These are phyloP conservation scores for Plutella xylostella DNA, from an alignment of 2,888 invertebrate genomes.

Conservation along the genomic window DNA sequence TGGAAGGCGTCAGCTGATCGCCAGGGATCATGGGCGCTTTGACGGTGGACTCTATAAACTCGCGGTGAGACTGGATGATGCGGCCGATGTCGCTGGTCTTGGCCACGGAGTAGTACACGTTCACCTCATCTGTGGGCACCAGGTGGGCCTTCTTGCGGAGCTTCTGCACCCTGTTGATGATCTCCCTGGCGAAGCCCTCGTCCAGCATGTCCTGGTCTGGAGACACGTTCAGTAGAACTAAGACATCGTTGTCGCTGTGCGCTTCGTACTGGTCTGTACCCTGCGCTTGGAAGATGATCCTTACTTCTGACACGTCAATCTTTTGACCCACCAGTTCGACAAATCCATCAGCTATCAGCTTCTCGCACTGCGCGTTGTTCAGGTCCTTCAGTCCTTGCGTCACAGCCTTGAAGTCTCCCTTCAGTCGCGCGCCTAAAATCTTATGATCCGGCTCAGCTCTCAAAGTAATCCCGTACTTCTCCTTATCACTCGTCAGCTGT, in stretches of 20 bases:
- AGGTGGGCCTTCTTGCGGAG: constrained; percentile 94
- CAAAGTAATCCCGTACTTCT: constrained; percentile 90
- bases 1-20: constrained; percentile 52
- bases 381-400: constrained; percentile 84
- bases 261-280: constrained; percentile 85
- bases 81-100: constrained; percentile 73
- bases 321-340: constrained; percentile 81
- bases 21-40: constrained; percentile 79
- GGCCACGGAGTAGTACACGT: constrained; percentile 79
- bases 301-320: constrained; percentile 82
- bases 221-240: constrained; percentile 90
- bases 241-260: constrained; percentile 88
- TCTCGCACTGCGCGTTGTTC: constrained; percentile 82
- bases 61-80: constrained; percentile 76
- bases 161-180: constrained; percentile 96
- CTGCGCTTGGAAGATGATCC: constrained; percentile 83
- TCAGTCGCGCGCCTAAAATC: constrained; percentile 87
- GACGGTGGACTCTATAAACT: constrained; percentile 84
- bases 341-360: constrained; percentile 76
- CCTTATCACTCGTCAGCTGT: constrained; percentile 88
- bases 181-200: constrained; percentile 95
- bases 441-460: constrained; percentile 97
- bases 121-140: constrained; percentile 91
- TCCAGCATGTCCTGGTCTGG: constrained; percentile 92
- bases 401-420: constrained; percentile 90